Conservation (phyloP, 2,113 vertebrate genomes). For the Struthidea cinerea region DNA sequence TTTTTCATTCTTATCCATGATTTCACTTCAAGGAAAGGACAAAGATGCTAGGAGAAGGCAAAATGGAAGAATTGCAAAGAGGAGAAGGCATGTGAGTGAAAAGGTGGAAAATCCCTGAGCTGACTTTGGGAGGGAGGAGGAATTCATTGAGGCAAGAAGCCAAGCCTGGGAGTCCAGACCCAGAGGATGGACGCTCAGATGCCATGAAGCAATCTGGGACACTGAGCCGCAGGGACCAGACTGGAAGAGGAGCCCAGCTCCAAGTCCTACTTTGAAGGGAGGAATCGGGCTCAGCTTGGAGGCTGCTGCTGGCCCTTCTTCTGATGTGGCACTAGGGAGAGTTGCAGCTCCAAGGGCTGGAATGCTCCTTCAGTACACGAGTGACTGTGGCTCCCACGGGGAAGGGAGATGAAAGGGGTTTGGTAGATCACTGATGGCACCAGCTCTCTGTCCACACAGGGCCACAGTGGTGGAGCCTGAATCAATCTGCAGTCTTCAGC, state of each 20-base stretch:
- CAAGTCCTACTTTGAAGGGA: fast-evolving
- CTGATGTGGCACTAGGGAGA: neutral
- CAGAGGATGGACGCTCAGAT: neutral
- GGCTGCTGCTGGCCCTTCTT: neutral
- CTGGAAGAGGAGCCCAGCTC: neutral
- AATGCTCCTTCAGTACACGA: fast-evolving
- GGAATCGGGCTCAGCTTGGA: neutral
- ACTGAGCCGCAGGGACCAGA: neutral
- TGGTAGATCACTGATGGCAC: neutral
- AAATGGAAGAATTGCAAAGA: neutral
- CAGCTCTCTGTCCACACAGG: neutral
- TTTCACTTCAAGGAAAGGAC: neutral
- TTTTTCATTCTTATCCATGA: neutral
- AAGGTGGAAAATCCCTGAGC: neutral
- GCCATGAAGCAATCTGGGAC: fast-evolving
- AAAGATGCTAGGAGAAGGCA: neutral
- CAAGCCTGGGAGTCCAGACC: neutral
- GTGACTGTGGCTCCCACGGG: neutral
- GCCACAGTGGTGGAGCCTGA: neutral
- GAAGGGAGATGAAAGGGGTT: neutral
- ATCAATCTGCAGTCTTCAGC: neutral
- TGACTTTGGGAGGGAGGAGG: neutral
- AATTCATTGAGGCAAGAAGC: neutral
- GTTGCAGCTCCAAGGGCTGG: neutral
- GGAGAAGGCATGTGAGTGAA: neutral